These are phyloP conservation scores for Napeogenes sylphis DNA, from an alignment of 2,888 invertebrate species.

Conservation along the genomic window DNA sequence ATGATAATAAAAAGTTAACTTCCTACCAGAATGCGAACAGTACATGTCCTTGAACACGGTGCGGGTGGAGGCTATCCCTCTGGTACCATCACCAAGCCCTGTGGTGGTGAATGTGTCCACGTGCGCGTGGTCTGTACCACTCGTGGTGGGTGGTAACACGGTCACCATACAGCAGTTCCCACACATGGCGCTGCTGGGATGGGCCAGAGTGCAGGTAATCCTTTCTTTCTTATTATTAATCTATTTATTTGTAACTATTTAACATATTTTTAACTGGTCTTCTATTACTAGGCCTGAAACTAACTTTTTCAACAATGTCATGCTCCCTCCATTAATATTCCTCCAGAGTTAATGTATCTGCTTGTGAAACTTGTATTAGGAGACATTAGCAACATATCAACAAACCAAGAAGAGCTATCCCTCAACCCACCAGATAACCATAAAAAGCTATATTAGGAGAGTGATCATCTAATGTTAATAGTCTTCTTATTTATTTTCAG, in stretches of 20 bases:
- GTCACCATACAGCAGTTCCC: slow-evolving; percentile 78
- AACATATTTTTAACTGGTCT: no score
- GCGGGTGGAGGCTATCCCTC: slow-evolving; percentile 72
- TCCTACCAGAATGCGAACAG: slow-evolving; percentile 74
- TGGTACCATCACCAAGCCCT: slow-evolving; percentile 68
- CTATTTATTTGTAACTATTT: no score
- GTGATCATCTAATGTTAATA: background rate
- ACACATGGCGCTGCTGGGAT: slow-evolving; percentile 76
- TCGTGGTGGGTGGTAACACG: slow-evolving; percentile 78
- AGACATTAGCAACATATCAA: no score
- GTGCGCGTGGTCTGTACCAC: slow-evolving; percentile 69
- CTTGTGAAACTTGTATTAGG: no score
- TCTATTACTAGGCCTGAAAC: no score
- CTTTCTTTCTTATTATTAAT: no score
- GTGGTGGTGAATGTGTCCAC: slow-evolving; percentile 68
- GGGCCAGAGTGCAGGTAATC: slow-evolving; percentile 50
- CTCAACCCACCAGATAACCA: background rate
- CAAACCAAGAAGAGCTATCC: no score
- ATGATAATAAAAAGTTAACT: no score
- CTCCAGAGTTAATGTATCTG: no score
- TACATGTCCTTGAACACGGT: slow-evolving; percentile 69
- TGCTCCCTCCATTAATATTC: no score
- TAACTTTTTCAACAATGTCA: no score
- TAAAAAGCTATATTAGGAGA: no score
- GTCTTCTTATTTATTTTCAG: slow-evolving; percentile 38